Evolutionary conservation across 2,113 vertebrate species (phyloP).

Genomic region (Lepus europaeus): DNA sequence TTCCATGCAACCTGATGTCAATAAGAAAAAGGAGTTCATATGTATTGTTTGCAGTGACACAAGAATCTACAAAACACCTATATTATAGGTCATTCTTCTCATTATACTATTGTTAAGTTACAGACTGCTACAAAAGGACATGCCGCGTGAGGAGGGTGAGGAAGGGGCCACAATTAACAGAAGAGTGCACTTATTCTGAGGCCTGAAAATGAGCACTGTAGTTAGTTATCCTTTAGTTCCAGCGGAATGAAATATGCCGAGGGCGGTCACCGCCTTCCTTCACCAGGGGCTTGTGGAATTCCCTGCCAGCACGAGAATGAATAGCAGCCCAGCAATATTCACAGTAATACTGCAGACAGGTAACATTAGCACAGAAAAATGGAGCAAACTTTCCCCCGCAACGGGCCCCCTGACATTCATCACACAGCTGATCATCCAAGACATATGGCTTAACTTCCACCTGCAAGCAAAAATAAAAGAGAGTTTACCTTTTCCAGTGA

Average conservation of each 20-base stretch:
- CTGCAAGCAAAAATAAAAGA: conserved; percentile 86
- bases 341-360: conserved; percentile 99
- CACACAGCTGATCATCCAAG: conserved; percentile 99
- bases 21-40: conserved; percentile 87
- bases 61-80: conserved; percentile 90
- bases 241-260: conserved; percentile 99
- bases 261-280: conserved; percentile 99
- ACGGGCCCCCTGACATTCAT: conserved; percentile 99
- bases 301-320: conserved; percentile 97
- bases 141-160: conserved; percentile 88
- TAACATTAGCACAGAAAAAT: conserved; percentile 99
- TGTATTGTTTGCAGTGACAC: conserved; percentile 88
- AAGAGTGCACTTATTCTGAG: conserved; percentile 98
- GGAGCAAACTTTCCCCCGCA: conserved; percentile 99
- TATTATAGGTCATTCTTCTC: conserved; percentile 89
- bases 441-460: conserved; percentile 99
- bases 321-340: conserved; percentile 99
- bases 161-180: conserved; percentile 94
- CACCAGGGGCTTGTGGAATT: conserved; percentile 99
- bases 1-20: conserved; percentile 86
- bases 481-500: neutral
- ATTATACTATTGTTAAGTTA: conserved; percentile 89
- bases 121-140: conserved; percentile 90
- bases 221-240: conserved; percentile 93
- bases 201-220: conserved; percentile 89